phyloP scores from a whole-genome alignment of 2,888 invertebrate genomes.

The Noctua fimbriata region DNA sequence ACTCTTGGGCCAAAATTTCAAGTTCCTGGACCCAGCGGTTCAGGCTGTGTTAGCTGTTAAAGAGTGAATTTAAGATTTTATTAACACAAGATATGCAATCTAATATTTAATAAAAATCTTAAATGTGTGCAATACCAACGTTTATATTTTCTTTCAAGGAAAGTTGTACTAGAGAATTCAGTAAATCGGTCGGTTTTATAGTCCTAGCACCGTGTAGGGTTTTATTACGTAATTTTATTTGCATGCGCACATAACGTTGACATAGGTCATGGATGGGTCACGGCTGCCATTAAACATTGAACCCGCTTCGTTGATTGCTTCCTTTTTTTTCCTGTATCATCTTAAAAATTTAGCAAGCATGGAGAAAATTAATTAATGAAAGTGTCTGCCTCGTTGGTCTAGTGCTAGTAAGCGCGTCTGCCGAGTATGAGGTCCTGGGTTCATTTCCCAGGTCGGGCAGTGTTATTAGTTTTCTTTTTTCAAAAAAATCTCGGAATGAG shows the following conservation, averaged over 20 bases:
- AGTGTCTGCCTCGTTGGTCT: background rate
- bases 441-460: background rate
- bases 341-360: background rate
- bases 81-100: background rate
- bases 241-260: conserved; percentile 25
- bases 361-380: background rate
- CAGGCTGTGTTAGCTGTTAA: background rate
- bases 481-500: background rate
- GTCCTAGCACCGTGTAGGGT: conserved; percentile 2
- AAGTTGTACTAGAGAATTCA: background rate
- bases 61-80: background rate
- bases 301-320: background rate
- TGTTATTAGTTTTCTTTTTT: background rate
- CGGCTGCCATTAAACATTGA: conserved; percentile 21
- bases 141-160: conserved; percentile 1
- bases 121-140: background rate
- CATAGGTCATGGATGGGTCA: conserved; percentile 41
- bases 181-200: conserved; percentile 11
- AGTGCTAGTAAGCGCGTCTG: background rate
- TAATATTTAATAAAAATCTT: background rate
- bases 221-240: conserved; percentile 25
- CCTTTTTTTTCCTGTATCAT: conserved; percentile 14
- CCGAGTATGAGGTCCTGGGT: background rate
- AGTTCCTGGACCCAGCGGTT: background rate
- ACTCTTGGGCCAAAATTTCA: background rate